Percentiles rank a stretch among this genome's conserved stretches.
These are phyloP conservation scores for Timema podura DNA, from an alignment of 2,888 invertebrate species.

Conservation along the genomic window DNA sequence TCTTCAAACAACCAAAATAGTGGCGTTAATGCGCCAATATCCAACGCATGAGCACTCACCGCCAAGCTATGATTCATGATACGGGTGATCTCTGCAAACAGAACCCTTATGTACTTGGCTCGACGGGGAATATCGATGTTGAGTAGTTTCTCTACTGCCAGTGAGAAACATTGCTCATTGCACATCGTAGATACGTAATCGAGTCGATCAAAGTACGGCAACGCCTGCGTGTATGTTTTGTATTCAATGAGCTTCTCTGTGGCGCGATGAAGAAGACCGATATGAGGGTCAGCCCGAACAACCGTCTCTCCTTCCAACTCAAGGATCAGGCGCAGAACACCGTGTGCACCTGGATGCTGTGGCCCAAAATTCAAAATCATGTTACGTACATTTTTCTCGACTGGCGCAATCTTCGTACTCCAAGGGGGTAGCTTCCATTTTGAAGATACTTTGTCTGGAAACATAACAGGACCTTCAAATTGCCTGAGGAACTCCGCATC, in stretches of 20 bases:
- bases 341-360: slow-evolving; percentile 88
- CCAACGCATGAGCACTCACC: slow-evolving; percentile 91
- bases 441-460: slow-evolving; percentile 48
- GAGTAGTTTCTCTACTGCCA: slow-evolving; percentile 79
- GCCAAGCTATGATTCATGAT: slow-evolving; percentile 98
- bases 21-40: slow-evolving; percentile 95
- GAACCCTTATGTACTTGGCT: slow-evolving; percentile 74
- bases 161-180: slow-evolving; percentile 71
- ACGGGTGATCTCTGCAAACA: slow-evolving; percentile 86
- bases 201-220: slow-evolving; percentile 83
- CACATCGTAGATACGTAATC: slow-evolving; percentile 84
- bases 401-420: slow-evolving; percentile 26
- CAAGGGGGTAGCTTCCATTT: slow-evolving; percentile 35
- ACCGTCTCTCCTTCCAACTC: slow-evolving; percentile 74
- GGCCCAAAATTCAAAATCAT: slow-evolving; percentile 75
- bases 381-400: slow-evolving; percentile 26
- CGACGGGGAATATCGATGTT: slow-evolving; percentile 71
- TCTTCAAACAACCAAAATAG: slow-evolving; percentile 99
- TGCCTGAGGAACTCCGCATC: slow-evolving; percentile 57
- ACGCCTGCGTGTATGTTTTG: slow-evolving; percentile 78
- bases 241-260: slow-evolving; percentile 88
- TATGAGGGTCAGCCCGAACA: slow-evolving; percentile 58
- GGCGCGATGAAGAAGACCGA: slow-evolving; percentile 81
- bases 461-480: slow-evolving; percentile 56
- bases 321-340: slow-evolving; percentile 78